Base-by-base conservation (phyloP, 1,140 invertebrate species). In the Hylaeus volcanicus region DNA sequence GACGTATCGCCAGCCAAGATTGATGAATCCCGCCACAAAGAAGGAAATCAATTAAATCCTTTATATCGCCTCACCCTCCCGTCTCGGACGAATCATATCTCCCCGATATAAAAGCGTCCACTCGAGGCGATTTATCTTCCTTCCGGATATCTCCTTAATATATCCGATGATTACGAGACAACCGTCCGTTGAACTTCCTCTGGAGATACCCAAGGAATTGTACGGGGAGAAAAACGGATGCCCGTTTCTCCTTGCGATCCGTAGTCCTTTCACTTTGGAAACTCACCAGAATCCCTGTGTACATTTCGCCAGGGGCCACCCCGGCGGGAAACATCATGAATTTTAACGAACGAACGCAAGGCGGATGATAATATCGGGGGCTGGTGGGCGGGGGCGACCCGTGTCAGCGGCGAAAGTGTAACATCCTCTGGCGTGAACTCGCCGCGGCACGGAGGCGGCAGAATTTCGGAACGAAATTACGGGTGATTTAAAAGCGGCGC, bases 21-120 rank as follows among this genome's bases (percentile, higher is more conserved):
- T 58, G 71, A 79, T 74, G 53, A 55, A 15, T 51, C 2, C 26
- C 5, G 26, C 5, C 11, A 1, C 48, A 55, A 56, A n/a, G 71
- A 74, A 79, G 65, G 77, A 79, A 79, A 79, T 79, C 77, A 74
- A 79, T 79, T 79, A 79, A 79, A 79, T 58, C 61, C 61, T 74
- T 73, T 14, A 14, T 65, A 58, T 79, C 53, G 14, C 26, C 8
- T 12, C 39, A 61, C n/a, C 37, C 12, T 12, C 39, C 61, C 12
- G 8, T 56, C 51, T 5, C 43, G 12, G 48, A 56, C 8, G 68
- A 70, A 11, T 72, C 58, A 14, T 70, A 71, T 61, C 75, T 63
- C 26, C 41, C 60, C n/a, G 70, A 65, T 56, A 55, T 74, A 79
- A 79, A 79, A 74, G 65, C 77, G 60, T 65, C 77, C 60, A 48